Percentiles rank a stretch among this genome's conserved stretches.
phyloP scores from a whole-genome alignment of 2,888 invertebrate species.

The Acrobasis suavella region DNA sequence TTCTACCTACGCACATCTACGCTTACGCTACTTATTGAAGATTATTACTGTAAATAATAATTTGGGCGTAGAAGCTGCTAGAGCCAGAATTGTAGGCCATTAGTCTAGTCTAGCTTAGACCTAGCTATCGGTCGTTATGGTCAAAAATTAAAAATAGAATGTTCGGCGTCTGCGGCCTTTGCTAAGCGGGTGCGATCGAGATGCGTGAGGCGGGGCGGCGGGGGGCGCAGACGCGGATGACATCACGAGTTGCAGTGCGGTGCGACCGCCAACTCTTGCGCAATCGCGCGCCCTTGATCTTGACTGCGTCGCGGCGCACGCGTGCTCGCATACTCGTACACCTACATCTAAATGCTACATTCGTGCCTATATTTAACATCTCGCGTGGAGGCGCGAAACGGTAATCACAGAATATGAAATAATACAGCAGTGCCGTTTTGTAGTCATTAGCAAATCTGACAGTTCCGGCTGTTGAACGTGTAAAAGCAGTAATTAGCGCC shows the following conservation, averaged over 20 bases:
- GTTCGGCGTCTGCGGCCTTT: slow-evolving; percentile 73
- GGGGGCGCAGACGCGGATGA: slow-evolving; percentile 68
- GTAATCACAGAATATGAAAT: slow-evolving; percentile 61
- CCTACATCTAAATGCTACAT: slow-evolving; percentile 61
- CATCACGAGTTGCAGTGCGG: slow-evolving; percentile 76
- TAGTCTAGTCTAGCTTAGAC: slow-evolving; percentile 22
- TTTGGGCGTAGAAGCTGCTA: slow-evolving; percentile 3
- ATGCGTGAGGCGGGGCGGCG: slow-evolving; percentile 45
- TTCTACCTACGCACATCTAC: too few species aligned
- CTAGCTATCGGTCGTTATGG: slow-evolving; percentile 32
- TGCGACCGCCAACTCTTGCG: slow-evolving; percentile 80
- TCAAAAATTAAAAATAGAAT: slow-evolving; percentile 69
- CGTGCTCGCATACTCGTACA: slow-evolving; percentile 70
- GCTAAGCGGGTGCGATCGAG: slow-evolving; percentile 46
- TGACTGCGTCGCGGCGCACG: slow-evolving; percentile 80
- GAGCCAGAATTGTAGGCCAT: slow-evolving; percentile 22
- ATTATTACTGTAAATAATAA: background rate
- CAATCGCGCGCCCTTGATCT: slow-evolving; percentile 82
- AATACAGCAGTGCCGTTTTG: slow-evolving; percentile 54
- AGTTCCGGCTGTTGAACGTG: slow-evolving; percentile 55
- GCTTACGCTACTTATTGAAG: too few species aligned
- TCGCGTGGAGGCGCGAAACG: slow-evolving; percentile 71
- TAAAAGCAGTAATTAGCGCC: slow-evolving; percentile 50
- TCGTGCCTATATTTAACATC: slow-evolving; percentile 73
- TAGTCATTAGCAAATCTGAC: slow-evolving; percentile 58